Conservation (phyloP, 1,140 invertebrate species). For the Littorina saxatilis region DNA sequence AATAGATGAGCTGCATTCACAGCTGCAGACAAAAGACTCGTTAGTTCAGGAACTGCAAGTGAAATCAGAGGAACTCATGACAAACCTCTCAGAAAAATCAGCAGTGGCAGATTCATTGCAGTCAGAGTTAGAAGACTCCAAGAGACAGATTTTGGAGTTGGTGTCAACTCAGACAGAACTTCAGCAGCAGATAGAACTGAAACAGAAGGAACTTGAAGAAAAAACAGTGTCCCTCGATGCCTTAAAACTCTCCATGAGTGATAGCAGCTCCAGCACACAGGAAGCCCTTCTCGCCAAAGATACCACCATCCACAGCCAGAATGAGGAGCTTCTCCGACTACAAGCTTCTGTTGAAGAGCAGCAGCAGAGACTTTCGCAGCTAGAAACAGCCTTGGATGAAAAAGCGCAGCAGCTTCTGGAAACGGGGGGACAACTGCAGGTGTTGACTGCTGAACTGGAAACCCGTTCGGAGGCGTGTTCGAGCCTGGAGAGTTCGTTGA, state of each 20-base stretch:
- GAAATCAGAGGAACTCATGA: conserved; percentile 21
- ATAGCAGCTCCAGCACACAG: conserved; percentile 21
- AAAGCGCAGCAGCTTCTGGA: conserved; percentile 34
- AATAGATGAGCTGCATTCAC: conserved; percentile 16
- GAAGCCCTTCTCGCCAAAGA: conserved; percentile 42
- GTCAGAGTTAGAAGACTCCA: conserved; percentile 7
- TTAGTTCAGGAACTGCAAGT: conserved; percentile 28
- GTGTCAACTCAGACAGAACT: not conserved
- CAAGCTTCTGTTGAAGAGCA: conserved; percentile 25
- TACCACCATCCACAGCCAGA: conserved; percentile 34
- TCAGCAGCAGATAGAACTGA: conserved; percentile 26
- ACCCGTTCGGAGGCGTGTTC: not conserved
- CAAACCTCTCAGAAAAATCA: conserved; percentile 22
- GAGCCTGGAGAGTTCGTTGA: conserved; percentile 28
- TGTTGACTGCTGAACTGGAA: conserved; percentile 23
- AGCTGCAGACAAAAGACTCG: conserved; percentile 30
- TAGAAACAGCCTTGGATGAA: conserved; percentile 36
- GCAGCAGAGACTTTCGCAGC: conserved; percentile 7
- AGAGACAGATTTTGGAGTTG: conserved; percentile 22
- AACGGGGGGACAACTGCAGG: conserved; percentile 32
- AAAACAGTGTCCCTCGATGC: conserved; percentile 29
- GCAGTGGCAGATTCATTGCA: not conserved
- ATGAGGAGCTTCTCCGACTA: conserved; percentile 36
- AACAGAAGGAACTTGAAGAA: conserved; percentile 28
- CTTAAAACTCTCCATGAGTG: conserved; percentile 26